Evolutionary conservation across 2,797 vertebrate species (phyloP).

Genomic region (Eurystomus glaucurus): DNA sequence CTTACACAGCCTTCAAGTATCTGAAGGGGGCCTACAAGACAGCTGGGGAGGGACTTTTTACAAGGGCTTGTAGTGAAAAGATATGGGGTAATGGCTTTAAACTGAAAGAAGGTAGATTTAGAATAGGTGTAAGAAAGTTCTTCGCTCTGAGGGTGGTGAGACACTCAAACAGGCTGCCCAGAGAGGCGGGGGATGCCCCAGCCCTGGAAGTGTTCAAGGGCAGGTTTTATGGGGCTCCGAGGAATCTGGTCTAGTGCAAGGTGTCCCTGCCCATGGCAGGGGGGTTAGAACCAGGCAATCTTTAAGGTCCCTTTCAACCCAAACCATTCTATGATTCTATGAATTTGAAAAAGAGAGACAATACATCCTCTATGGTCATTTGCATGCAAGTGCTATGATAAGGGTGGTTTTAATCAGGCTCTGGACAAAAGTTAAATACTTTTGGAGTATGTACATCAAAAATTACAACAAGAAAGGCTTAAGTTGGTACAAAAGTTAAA

Average conservation of each 20-base stretch:
- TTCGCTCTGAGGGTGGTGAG: not conserved
- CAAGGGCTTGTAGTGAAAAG: not conserved
- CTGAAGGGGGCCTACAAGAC: not conserved
- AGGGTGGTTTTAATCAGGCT: conserved; percentile 15
- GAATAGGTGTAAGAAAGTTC: no score
- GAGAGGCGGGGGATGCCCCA: not conserved
- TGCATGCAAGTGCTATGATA: not conserved
- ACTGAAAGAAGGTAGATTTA: not conserved
- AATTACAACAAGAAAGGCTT: not conserved
- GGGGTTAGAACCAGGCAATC: not conserved
- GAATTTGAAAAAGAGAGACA: not conserved
- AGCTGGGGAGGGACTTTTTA: not conserved
- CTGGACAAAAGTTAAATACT: not conserved
- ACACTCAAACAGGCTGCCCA: not conserved
- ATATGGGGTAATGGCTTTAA: not conserved
- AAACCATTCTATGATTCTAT: not conserved
- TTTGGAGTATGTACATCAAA: not conserved
- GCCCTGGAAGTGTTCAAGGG: not conserved
- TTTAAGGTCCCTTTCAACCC: not conserved
- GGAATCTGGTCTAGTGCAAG: not conserved
- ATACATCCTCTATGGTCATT: not conserved
- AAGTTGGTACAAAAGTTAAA: not conserved
- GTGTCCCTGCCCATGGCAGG: not conserved
- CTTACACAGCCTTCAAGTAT: not conserved
- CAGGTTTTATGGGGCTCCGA: not conserved